These are phyloP conservation scores for Gymnothorax reevesii DNA, from an alignment of 2,797 vertebrate genomes.

Conservation along the genomic window DNA sequence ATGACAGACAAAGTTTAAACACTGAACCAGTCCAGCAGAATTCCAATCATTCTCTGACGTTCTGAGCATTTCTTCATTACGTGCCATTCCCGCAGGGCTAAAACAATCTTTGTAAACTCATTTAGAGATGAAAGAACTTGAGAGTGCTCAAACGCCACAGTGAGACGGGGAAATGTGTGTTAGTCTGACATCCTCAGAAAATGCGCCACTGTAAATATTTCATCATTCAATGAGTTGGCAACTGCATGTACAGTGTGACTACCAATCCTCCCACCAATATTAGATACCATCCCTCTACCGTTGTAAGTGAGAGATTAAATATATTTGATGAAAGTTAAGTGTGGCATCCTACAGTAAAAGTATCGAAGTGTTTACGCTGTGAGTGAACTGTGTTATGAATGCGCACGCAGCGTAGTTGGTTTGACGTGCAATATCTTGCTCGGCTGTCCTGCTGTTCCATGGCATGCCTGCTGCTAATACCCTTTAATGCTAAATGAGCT, in stretches of 20 bases:
- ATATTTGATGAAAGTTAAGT: neutral
- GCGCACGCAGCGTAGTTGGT: neutral
- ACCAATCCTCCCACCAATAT: neutral
- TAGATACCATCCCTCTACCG: neutral
- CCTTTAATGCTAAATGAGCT: conserved; percentile 40
- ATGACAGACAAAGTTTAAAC: conserved; percentile 23
- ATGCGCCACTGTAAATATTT: conserved; percentile 26
- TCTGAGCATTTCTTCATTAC: conserved; percentile 27
- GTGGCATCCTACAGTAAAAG: conserved; percentile 11
- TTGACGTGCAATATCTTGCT: conserved; percentile 32
- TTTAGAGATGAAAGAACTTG: conserved; percentile 32
- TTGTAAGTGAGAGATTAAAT: conserved; percentile 24
- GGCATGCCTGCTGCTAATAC: conserved; percentile 64
- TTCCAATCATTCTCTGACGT: conserved; percentile 30
- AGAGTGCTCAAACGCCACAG: conserved; percentile 20
- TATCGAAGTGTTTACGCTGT: conserved; percentile 18
- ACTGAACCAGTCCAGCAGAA: conserved; percentile 16
- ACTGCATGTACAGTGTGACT: conserved; percentile 16
- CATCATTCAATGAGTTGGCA: conserved; percentile 24
- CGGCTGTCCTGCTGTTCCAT: conserved; percentile 37
- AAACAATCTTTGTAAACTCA: conserved; percentile 34
- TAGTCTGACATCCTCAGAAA: conserved; percentile 27
- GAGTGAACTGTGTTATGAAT: neutral
- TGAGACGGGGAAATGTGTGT: conserved; percentile 23
- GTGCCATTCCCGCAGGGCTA: conserved; percentile 19